Base-by-base conservation (phyloP, 2,888 invertebrate genomes). In the Aleiodes testaceus region DNA sequence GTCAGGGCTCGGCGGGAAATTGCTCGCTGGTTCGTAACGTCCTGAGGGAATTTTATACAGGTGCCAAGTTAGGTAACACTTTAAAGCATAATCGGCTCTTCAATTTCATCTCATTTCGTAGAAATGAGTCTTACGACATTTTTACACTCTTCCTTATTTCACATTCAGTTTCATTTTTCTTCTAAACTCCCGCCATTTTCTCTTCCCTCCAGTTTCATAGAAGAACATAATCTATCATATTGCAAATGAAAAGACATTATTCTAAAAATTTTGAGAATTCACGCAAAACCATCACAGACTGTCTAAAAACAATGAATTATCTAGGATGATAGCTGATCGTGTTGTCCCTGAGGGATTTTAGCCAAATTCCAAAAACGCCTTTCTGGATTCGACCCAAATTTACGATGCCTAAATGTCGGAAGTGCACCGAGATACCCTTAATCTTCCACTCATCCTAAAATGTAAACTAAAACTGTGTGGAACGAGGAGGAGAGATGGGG, bases 381-480 rank as follows among this genome's bases (percentile, higher is more conserved):
- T 47, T 63, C 59, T 45, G 42, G 20, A 14, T 50, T 65, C 63
- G 63, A 69, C 69, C 69, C 22, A 69, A 69, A 69, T 69, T 69
- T 63, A 69, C 50, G 42, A 45, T 12, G 50, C 42, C 52, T 49
- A 44, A 52, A 50, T 30, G 59, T 59, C 59, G 59, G 59, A 59
- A 59, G 36, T 59, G 59, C 59, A 59, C 59, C 53, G 0, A 53
- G 22, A 53, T 53, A 26, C 53, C 59, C 59, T 59, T 59, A 36
- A 59, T 36, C 42, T 42, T 59, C 59, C 59, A 59, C 59, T 59
- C 59, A 59, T 36, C 59, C 59, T 42, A 59, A 36, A 50, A 50
- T 55, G 53, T 66, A 66, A 44, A 53, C 52, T 53, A 53, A 55
- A 42, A 45, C 18, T 26, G 67, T 30, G 66, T 52, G 44, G 42